Conservation (phyloP, 2,797 vertebrate genomes). For the Rhabdophis nuchalis region DNA sequence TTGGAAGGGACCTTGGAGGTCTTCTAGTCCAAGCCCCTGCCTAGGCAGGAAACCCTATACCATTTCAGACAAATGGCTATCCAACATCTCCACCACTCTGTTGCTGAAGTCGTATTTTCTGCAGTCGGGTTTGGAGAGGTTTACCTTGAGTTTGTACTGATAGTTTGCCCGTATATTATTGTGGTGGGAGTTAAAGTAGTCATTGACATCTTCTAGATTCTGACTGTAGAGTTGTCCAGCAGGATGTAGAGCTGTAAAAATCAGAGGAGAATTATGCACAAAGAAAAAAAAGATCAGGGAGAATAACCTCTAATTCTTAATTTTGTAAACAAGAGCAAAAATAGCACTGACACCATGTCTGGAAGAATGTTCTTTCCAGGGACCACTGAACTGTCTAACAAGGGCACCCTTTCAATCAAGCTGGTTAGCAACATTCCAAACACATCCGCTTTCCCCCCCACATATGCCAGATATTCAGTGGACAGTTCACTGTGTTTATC, state of each 20-base stretch:
- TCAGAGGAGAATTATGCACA: background rate
- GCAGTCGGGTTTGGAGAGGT: too few relatives aligned
- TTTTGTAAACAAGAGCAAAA: background rate
- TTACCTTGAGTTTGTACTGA: too few relatives aligned
- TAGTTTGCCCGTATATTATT: too few relatives aligned
- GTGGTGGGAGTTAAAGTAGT: too few relatives aligned
- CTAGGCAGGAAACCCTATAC: too few relatives aligned
- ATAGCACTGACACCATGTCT: background rate
- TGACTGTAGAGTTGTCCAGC: background rate
- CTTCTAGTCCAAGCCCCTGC: too few relatives aligned
- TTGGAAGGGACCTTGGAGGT: too few relatives aligned
- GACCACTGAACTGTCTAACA: background rate
- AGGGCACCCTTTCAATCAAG: background rate
- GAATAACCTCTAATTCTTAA: background rate
- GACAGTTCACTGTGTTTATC: slow-evolving; percentile 21
- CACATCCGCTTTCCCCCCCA: background rate
- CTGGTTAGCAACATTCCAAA: slow-evolving; percentile 1
- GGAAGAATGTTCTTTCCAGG: slow-evolving; percentile 4
- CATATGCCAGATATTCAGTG: slow-evolving; percentile 18
- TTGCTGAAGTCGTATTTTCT: too few relatives aligned
- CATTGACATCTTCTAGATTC: background rate
- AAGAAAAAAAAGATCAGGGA: background rate
- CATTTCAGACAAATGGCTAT: too few relatives aligned
- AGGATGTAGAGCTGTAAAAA: background rate
- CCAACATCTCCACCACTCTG: too few relatives aligned